A percentile compares a stretch with the other conserved stretches of the same genome.
phyloP scores from a whole-genome alignment of 2,888 invertebrate genomes.

The Morpho helenor region DNA sequence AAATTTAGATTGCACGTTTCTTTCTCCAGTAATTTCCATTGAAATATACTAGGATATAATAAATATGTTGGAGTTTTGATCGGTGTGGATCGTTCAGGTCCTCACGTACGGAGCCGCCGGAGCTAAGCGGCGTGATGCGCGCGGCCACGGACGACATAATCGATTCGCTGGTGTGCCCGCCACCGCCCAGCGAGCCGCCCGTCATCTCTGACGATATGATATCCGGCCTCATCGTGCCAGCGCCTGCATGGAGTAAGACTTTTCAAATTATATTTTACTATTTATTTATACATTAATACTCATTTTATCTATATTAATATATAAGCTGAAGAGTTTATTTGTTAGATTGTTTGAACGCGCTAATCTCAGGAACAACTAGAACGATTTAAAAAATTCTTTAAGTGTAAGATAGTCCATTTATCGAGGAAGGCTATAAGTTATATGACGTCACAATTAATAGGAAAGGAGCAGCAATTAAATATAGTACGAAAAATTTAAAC shows the following conservation, averaged over 20 bases:
- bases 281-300: neutral
- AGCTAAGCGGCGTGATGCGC: slow-evolving; percentile 86
- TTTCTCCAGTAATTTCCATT: too few relatives aligned
- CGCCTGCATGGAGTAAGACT: slow-evolving; percentile 95
- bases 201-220: slow-evolving; percentile 97
- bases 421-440: too few relatives aligned
- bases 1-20: too few relatives aligned
- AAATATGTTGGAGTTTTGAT: neutral
- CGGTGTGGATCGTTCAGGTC: slow-evolving; percentile 69
- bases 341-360: too few relatives aligned
- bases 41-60: neutral
- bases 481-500: too few relatives aligned
- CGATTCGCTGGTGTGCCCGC: slow-evolving; percentile 96
- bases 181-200: slow-evolving; percentile 95
- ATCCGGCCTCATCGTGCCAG: slow-evolving; percentile 96
- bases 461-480: too few relatives aligned
- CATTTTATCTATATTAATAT: too few relatives aligned
- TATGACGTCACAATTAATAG: too few relatives aligned
- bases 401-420: too few relatives aligned
- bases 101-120: slow-evolving; percentile 89
- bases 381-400: too few relatives aligned
- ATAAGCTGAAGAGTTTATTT: too few relatives aligned
- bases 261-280: neutral
- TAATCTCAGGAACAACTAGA: too few relatives aligned
- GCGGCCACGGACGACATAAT: slow-evolving; percentile 97